Evolutionary conservation across 2,888 invertebrate species (phyloP), one percentile per base, ranked within the genome.

Genomic region (Xanthia togata): DNA sequence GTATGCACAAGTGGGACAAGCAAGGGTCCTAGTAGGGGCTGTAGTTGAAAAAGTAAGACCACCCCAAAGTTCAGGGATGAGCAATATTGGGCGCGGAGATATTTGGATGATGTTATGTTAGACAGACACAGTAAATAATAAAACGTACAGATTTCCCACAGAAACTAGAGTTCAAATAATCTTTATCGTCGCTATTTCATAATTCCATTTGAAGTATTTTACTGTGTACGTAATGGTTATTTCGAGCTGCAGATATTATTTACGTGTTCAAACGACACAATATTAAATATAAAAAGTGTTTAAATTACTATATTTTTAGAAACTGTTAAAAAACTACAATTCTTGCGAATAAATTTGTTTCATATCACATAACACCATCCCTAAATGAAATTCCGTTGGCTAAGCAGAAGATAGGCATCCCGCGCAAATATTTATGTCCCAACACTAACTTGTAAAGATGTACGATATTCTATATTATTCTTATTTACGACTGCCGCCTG

Each of bases 361-460:
- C 4, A 55, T n/a, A n/a, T 53, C n/a, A 17, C 69, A 81, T 76
- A 70, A 76, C 26, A 55, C 50, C 82, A 41, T 72, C 69, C 82
- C 41, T 23, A 47, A 35, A 85, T 82, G 69, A 82, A 82, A 82
- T 82, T 82, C 72, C 69, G 57, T 85, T 76, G 82, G 82, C 82
- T 72, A 67, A 82, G 77, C 82, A 85, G 50, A 70, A 82, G 41
- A 82, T 38, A 70, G 71, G 71, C 65, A 69, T 76, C 4, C 38
- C 44, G 26, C 62, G 60, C 76, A 70, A 82, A 85, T 76, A 76
- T 82, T 72, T 82, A 80, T 74, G 62, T 47, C 53, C 11, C 62
- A 72, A 72, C 63, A 76, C 60, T 70, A 76, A 81, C 70, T 68
- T 84, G 81, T 68, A 59, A 47, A 63, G 41, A 64, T 60, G 62